A percentile compares a stretch with the other conserved stretches of the same genome.
Conservation (phyloP, 2,797 vertebrate species). For the Xerus rutilus region DNA sequence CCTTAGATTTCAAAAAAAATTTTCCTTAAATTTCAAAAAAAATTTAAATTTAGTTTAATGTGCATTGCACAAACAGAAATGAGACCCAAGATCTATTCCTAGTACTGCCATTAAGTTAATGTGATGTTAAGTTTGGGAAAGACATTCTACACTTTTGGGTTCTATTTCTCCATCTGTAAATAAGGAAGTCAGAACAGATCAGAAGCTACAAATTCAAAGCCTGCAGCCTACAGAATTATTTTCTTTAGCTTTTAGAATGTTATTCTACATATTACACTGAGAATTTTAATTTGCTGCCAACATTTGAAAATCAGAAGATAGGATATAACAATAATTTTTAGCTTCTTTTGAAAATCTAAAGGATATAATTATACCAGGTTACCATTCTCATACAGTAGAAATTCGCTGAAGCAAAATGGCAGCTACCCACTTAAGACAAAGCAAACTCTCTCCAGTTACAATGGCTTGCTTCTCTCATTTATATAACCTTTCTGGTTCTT, state of each 20-base stretch:
- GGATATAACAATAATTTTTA: background rate
- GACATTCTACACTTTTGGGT: slow-evolving; percentile 2
- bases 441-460: background rate
- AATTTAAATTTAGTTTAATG: background rate
- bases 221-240: background rate
- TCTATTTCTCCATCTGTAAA: slow-evolving; percentile 42
- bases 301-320: slow-evolving; percentile 57
- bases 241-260: background rate
- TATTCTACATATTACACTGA: background rate
- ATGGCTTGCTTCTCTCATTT: background rate
- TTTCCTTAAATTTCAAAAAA: background rate
- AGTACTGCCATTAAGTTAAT: background rate
- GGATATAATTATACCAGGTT: background rate
- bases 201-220: background rate
- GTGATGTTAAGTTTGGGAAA: background rate
- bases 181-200: background rate
- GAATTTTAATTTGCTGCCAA: slow-evolving; percentile 46
- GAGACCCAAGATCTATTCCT: background rate
- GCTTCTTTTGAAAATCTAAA: slow-evolving; percentile 30
- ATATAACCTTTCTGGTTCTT: background rate
- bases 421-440: background rate
- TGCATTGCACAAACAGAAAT: background rate
- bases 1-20: background rate
- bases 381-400: background rate
- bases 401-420: background rate